These are phyloP conservation scores for Eupeodes latifasciatus DNA, from an alignment of 2,888 invertebrate genomes.

Conservation along the genomic window DNA sequence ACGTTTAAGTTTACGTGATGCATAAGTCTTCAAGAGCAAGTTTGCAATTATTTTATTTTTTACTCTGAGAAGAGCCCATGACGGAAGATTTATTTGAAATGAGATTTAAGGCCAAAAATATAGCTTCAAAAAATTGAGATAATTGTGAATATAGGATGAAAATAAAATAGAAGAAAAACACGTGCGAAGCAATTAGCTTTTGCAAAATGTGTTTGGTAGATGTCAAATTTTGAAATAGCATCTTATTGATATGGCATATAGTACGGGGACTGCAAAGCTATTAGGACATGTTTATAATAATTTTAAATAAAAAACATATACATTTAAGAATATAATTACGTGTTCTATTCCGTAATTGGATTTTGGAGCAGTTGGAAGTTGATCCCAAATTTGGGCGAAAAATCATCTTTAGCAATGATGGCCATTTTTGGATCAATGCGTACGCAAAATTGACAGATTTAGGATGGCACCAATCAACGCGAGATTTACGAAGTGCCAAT, in stretches of 20 bases:
- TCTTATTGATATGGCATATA: not conserved
- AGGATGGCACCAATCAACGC: too few relatives aligned
- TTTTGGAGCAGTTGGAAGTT: too few relatives aligned
- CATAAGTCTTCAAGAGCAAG: constrained; percentile 55
- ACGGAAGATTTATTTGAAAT: constrained; percentile 45
- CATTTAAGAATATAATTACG: too few relatives aligned
- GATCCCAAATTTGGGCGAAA: too few relatives aligned
- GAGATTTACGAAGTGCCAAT: too few relatives aligned
- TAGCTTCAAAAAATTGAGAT: constrained; percentile 3
- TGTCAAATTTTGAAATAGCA: not conserved
- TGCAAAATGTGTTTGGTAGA: not conserved
- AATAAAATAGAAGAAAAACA: not conserved
- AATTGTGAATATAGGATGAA: not conserved
- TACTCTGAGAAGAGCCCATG: not conserved
- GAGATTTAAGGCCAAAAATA: constrained; percentile 43
- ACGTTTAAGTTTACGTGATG: too few relatives aligned
- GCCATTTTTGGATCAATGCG: too few relatives aligned
- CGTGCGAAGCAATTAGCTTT: constrained; percentile 9
- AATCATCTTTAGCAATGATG: too few relatives aligned
- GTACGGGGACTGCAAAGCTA: not conserved
- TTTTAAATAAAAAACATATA: not conserved
- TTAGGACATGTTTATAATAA: not conserved
- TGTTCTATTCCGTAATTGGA: too few relatives aligned
- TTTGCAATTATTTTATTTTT: constrained; percentile 47
- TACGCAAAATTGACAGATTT: too few relatives aligned